Evolutionary conservation across 2,113 vertebrate species (phyloP), one percentile per base, ranked within the genome.

Genomic region (Pogona vitticeps): DNA sequence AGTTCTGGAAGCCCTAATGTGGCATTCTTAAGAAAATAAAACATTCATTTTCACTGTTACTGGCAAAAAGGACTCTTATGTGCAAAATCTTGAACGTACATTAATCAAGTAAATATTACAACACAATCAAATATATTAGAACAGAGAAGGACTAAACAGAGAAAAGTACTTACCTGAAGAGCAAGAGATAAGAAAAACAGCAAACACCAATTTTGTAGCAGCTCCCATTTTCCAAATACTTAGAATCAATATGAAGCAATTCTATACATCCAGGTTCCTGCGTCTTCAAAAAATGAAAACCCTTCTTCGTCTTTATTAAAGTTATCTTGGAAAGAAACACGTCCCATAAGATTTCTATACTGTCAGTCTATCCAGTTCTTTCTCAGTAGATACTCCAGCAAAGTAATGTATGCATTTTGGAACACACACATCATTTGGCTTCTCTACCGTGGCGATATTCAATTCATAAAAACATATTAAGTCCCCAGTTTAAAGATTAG

Each of bases 101-200:
- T 76, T 33, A 86, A 81, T 65, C n/a, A 42, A 77, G 31, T 65
- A 20, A 52, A 38, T 40, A 52, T 20, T 68, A 33, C 23, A 68
- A 71, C 31, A 46, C 52, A 72, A 58, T 33, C 75, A n/a, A 75
- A 36, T 6, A 20, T 72, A 3, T 31, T 31, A 67, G 26, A 81
- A 67, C 31, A n/a, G 1, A 14, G 31, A 71, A 23, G 28, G 21
- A 33, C 10, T 58, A 59, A 58, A 5, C 1, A 58, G 81, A 26
- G 6, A 58, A 68, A 28, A 28, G 67, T 56, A 97, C 98, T 97
- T 96, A 99, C 98, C 99, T 98, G 99, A 99, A 94, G 98, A 99
- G 89, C 98, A 99, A 83, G 99, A 99, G 97, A 99, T 98, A 95
- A 99, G 98, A 97, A 99, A 98, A 93, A 99, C 98, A 88, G 98